Evolutionary conservation across 2,888 invertebrate species (phyloP).

Genomic region (Phyllotreta cruciferae): DNA sequence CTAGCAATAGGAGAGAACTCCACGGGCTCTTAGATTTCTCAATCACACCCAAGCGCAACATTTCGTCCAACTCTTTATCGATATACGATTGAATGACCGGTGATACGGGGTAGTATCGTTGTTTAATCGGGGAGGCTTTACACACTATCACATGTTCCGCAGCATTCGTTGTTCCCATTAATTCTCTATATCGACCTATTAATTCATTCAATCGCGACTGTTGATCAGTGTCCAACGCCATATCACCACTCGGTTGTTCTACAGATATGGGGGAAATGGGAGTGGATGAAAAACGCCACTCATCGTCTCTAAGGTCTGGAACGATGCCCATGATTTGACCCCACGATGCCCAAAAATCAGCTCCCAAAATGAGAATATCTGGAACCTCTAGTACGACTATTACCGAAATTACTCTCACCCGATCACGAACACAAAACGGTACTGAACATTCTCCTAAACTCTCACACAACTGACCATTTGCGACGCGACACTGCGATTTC

Average conservation of each 20-base stretch:
- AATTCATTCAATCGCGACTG: no score
- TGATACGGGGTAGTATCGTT: conserved; percentile 36
- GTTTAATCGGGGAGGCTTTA: conserved; percentile 30
- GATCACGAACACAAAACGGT: conserved; percentile 23
- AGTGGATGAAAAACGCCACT: conserved; percentile 20
- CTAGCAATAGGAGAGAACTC: conserved; percentile 34
- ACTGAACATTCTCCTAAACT: conserved; percentile 29
- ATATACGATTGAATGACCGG: conserved; percentile 32
- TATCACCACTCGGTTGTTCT: no score
- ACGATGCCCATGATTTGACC: conserved; percentile 17
- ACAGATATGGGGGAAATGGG: neutral
- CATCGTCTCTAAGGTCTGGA: conserved; percentile 14
- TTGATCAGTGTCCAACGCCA: no score
- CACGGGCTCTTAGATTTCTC: conserved; percentile 49
- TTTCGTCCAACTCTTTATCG: conserved; percentile 37
- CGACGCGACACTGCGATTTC: conserved; percentile 20
- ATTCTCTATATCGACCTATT: no score
- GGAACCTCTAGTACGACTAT: conserved; percentile 12
- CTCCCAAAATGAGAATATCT: neutral
- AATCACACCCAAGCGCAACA: conserved; percentile 44
- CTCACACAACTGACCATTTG: conserved; percentile 27
- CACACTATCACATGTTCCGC: conserved; percentile 3
- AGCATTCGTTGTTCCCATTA: neutral
- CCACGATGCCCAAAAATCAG: conserved; percentile 11
- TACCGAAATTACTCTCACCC: conserved; percentile 14